phyloP scores from a whole-genome alignment of 1,140 invertebrate genomes.

The Chlorops oryzae region DNA sequence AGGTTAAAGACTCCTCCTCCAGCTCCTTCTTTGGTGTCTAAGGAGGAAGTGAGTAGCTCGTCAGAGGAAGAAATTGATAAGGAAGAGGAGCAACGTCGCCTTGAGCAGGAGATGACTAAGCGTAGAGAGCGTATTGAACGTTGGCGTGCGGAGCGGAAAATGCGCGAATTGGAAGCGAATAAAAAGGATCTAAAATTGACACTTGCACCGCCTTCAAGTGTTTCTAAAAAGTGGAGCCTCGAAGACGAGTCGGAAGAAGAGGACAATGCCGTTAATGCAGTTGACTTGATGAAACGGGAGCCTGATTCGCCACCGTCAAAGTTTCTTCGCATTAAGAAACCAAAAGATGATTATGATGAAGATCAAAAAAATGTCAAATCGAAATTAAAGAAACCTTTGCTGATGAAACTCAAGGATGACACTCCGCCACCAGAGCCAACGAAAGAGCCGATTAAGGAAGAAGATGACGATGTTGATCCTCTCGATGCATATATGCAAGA shows the following conservation, averaged over 20 bases:
- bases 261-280: slow-evolving; percentile 32
- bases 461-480: slow-evolving; percentile 81
- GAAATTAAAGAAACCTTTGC: slow-evolving; percentile 53
- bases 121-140: slow-evolving; percentile 87
- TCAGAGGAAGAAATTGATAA: slow-evolving; percentile 36
- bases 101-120: slow-evolving; percentile 96
- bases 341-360: slow-evolving; percentile 50
- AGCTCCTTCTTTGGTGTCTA: slow-evolving; percentile 25
- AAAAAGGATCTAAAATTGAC: slow-evolving; percentile 59
- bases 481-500: slow-evolving; percentile 95
- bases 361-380: slow-evolving; percentile 52
- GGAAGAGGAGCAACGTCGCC: slow-evolving; percentile 79
- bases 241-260: slow-evolving; percentile 82
- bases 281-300: slow-evolving; percentile 24
- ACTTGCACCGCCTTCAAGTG: slow-evolving; percentile 31
- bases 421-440: background rate
- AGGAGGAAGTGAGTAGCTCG: slow-evolving; percentile 29
- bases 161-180: slow-evolving; percentile 70
- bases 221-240: slow-evolving; percentile 85
- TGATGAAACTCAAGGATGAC: background rate
- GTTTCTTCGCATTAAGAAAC: slow-evolving; percentile 50
- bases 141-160: slow-evolving; percentile 83
- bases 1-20: slow-evolving; percentile 11
- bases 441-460: slow-evolving; percentile 25
- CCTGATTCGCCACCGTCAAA: slow-evolving; percentile 36